phyloP scores from a whole-genome alignment of 2,888 invertebrate species.

The Philonicus albiceps region DNA sequence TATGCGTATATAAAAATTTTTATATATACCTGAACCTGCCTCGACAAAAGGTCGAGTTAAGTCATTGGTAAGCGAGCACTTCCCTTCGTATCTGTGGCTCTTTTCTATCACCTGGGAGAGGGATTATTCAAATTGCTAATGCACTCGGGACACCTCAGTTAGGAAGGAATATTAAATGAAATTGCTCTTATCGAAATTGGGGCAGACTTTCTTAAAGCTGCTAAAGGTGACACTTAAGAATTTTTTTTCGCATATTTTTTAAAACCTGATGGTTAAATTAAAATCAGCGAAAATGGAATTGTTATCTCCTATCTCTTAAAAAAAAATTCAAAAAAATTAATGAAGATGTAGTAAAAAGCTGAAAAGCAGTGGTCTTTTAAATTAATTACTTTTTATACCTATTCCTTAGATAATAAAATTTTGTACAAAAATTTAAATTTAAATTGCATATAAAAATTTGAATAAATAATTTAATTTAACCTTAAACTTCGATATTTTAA shows the following conservation, averaged over 20 bases:
- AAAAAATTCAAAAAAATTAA: background rate
- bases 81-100: background rate
- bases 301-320: background rate
- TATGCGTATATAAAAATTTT: background rate
- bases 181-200: conserved; percentile 8
- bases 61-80: conserved; percentile 18
- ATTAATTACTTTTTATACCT: background rate
- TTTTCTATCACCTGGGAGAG: background rate
- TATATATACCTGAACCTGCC: background rate
- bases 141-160: conserved; percentile 4
- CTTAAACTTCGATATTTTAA: too few relatives aligned
- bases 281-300: background rate
- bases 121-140: conserved; percentile 32
- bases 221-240: background rate
- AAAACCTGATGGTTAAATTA: background rate
- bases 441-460: too few relatives aligned
- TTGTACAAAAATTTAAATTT: too few relatives aligned
- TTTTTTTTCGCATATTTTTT: background rate
- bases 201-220: conserved; percentile 2
- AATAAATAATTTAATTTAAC: too few relatives aligned
- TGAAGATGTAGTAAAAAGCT: background rate
- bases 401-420: too few relatives aligned
- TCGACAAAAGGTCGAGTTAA: conserved; percentile 10
- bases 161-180: conserved; percentile 3
- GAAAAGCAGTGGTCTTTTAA: background rate